Evolutionary conservation across 2,888 invertebrate genomes (phyloP), one percentile per base, ranked within the genome.

Genomic region (Eristalis intricaria): DNA sequence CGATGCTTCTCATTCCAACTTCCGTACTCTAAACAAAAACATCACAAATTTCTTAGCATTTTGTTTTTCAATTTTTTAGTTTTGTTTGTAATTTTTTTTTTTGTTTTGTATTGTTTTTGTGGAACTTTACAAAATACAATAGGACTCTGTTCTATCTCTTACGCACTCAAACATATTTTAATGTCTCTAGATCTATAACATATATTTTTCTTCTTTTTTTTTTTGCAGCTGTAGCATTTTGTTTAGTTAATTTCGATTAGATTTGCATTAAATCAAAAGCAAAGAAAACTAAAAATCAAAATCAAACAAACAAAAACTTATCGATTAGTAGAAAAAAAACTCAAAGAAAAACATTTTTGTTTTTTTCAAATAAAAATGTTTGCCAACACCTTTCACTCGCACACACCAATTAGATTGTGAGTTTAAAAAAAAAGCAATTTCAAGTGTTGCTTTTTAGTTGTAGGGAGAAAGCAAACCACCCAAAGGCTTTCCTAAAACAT

Each of bases 1-100:
- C 99, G 95, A 99, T 97, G 95, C 98, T 97, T 96, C 98, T 97
- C 96, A 99, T 99, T 95, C 99, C 99, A 94, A 98, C 99, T 96
- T 99, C 99, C 96, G 99, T 98, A 96, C 98, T 98, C 99, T 99
- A 97, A 96, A 97, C 96, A 95, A 94, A 95, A 92, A 92, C 96
- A 93, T 89, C 89, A 90, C 90, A 90, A 89, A 89, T 86, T 87
- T 89, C 89, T 89, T 90, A 90, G 89, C 89, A 89, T 87, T 77
- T 78, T 88, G 74, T 85, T 88, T 87, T 38, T 64, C 75, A 75
- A 63, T 83, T 74, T 78, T 70, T 74, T 79, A 69, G 29, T 61
- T 70, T 83, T 73, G 63, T 73, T 64, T 68, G 29, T 83, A 69
- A 65, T 70, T 86, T 85, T 81, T 69, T 66, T 70, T 70, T 64